Conservation (phyloP, 2,888 invertebrate genomes). For the Euplagia quadripunctaria region DNA sequence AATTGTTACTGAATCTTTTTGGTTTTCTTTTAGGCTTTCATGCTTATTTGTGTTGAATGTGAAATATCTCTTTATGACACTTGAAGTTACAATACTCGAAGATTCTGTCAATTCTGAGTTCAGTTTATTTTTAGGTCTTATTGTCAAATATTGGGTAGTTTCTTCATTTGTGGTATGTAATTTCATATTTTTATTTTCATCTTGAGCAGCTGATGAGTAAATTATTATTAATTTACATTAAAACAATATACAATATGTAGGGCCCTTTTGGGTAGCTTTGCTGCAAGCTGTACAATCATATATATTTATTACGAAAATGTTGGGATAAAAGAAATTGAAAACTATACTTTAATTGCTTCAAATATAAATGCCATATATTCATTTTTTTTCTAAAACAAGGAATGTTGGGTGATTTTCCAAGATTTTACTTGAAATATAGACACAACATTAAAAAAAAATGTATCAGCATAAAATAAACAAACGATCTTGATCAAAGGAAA, state of each 20-base stretch:
- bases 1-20: background rate
- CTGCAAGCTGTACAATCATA: too few species aligned
- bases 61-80: background rate
- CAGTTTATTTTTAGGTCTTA: background rate
- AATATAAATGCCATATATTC: too few species aligned
- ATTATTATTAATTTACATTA: background rate
- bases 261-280: too few species aligned
- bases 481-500: too few species aligned
- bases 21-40: background rate
- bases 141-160: background rate
- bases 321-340: too few species aligned
- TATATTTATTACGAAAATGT: too few species aligned
- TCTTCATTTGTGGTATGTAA: background rate
- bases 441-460: too few species aligned
- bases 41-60: background rate
- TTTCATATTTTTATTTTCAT: background rate
- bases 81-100: background rate
- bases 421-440: too few species aligned
- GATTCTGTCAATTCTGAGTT: background rate
- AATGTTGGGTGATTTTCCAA: too few species aligned
- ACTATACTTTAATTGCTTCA: too few species aligned
- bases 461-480: too few species aligned
- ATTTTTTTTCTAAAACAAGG: too few species aligned
- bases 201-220: background rate
- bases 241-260: background rate